Percentiles rank a stretch among this genome's conserved stretches.
These are phyloP conservation scores for Macroglossus sobrinus DNA, from an alignment of 2,113 vertebrate species.

Conservation along the genomic window DNA sequence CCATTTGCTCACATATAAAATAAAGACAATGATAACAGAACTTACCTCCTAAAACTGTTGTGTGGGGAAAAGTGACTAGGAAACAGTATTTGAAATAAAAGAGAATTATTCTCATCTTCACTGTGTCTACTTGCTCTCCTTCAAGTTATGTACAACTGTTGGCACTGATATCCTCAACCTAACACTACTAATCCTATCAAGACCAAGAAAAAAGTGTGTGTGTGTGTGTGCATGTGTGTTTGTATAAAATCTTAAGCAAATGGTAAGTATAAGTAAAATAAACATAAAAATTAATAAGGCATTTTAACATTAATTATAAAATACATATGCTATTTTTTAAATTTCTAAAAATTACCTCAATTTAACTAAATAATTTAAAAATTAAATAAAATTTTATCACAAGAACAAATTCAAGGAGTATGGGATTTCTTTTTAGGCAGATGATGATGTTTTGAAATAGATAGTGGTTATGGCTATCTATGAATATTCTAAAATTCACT, in stretches of 20 bases:
- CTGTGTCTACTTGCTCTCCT: not conserved
- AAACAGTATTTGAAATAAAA: not conserved
- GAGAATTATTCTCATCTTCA: not conserved
- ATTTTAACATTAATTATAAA: not conserved
- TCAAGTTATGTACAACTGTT: not conserved
- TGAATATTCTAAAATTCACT: not conserved
- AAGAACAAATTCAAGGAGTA: not conserved
- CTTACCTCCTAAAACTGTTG: not conserved
- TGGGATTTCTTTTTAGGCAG: not conserved
- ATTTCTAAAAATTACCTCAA: not conserved
- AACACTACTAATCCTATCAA: not conserved
- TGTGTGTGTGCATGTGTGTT: no score
- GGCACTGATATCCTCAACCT: not conserved
- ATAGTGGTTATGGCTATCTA: not conserved
- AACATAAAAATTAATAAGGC: not conserved
- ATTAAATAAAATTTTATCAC: not conserved
- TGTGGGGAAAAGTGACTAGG: not conserved
- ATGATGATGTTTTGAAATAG: not conserved
- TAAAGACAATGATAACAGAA: not conserved
- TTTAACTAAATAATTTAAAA: conserved; percentile 2
- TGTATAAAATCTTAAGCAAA: not conserved
- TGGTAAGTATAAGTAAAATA: not conserved
- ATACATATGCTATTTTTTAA: not conserved
- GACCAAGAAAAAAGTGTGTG: not conserved
- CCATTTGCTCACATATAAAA: not conserved